These are phyloP conservation scores for Crocidura indochinensis DNA, from an alignment of 2,797 vertebrate genomes.

Conservation along the genomic window DNA sequence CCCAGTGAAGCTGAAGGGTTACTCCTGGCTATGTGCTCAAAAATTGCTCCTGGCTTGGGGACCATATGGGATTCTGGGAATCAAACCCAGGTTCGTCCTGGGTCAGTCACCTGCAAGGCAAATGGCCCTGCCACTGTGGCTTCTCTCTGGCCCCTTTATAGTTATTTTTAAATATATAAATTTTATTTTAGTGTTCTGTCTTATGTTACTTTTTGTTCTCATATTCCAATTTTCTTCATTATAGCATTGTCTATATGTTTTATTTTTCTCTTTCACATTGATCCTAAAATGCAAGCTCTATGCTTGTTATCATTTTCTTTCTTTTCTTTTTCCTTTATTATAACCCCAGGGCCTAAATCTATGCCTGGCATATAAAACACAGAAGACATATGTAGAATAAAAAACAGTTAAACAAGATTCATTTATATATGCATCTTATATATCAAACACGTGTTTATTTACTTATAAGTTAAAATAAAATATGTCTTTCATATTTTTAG, in stretches of 20 bases:
- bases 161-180: neutral
- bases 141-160: neutral
- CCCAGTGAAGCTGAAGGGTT: too few species aligned
- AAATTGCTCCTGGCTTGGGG: too few species aligned
- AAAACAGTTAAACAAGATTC: neutral
- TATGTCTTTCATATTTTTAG: neutral
- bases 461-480: neutral
- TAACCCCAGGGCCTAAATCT: neutral
- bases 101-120: too few species aligned
- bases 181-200: slow-evolving; percentile 4
- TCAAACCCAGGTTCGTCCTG: too few species aligned
- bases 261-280: neutral
- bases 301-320: neutral
- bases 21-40: too few species aligned
- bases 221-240: neutral
- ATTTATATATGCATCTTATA: neutral
- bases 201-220: neutral
- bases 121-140: too few species aligned
- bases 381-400: neutral
- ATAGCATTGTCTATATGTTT: neutral
- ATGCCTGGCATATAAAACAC: neutral
- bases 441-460: neutral
- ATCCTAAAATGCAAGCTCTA: neutral
- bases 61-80: too few species aligned
- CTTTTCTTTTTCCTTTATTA: neutral